Evolutionary conservation across 2,888 invertebrate species (phyloP), one percentile per base, ranked within the genome.

Genomic region (Cosmopolites sordidus): DNA sequence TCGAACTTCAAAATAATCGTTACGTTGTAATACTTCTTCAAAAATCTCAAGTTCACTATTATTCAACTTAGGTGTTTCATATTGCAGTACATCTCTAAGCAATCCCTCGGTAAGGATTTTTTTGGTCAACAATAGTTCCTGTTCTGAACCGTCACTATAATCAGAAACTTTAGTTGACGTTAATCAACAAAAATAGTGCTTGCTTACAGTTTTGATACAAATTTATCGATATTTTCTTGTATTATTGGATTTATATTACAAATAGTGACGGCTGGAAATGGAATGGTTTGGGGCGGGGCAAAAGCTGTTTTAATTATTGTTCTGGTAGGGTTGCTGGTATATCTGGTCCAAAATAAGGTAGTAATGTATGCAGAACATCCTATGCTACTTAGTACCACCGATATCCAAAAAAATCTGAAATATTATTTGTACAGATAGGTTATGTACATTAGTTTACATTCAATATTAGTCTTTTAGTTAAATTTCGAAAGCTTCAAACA

Each of bases 231-330:
- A 61, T 69, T 69, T 4, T 53, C 43, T 1, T 58, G 45, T 30
- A 69, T 56, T 37, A 70, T 62, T 47, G 59, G 60, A 39, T 70
- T 63, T 1, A 67, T 53, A 11, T 73, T 69, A 51, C 75, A 75
- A 38, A 75, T 63, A 8, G 73, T 72, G 2, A 75, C 61, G 1
- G 69, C 72, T 9, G 75, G 74, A 62, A 74, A 75, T 4, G 69
- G 66, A 22, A 68, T 63, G 1, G 60, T 16, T 9, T 60, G 62
- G 16, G 68, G 64, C 5, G 73, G 73, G 0, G 67, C 65, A 43
- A 66, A 62, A 38, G 66, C 65, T 1, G 69, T 64, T 47, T 64
- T 48, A 50, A 73, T 65, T 3, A 67, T 67, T 1, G 72, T 71
- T 50, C 71, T 61, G 1, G 68, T 73, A 1, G 74, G 75, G 60